A percentile compares a stretch with the other conserved stretches of the same genome.
These are phyloP conservation scores for Melanotaenia boesemani DNA, from an alignment of 2,797 vertebrate genomes.

Conservation along the genomic window DNA sequence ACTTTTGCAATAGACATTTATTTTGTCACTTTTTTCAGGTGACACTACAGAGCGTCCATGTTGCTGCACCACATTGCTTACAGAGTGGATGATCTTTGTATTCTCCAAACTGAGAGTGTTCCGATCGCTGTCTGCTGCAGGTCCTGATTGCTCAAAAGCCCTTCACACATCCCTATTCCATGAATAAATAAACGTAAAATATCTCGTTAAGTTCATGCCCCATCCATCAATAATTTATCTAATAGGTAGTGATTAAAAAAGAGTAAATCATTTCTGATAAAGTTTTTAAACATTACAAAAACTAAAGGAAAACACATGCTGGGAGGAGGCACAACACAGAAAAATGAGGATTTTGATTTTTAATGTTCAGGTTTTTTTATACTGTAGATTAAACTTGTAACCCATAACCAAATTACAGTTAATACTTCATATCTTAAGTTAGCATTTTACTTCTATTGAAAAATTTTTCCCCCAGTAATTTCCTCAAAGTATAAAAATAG, in stretches of 20 bases:
- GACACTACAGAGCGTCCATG: neutral
- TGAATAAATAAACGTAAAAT: neutral
- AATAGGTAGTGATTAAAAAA: neutral
- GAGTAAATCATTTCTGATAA: neutral
- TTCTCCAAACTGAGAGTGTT: neutral
- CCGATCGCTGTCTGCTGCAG: neutral
- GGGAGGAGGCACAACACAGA: neutral
- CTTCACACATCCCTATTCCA: neutral
- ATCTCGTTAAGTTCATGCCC: neutral
- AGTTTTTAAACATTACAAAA: neutral
- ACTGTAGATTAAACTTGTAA: neutral
- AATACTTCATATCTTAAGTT: too few relatives aligned
- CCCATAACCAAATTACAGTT: neutral
- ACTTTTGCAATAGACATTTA: too few relatives aligned
- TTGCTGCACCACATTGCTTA: neutral
- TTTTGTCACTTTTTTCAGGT: neutral
- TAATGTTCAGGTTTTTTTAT: too few relatives aligned
- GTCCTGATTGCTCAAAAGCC: neutral
- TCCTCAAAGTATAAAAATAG: neutral
- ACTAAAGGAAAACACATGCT: neutral
- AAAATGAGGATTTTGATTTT: too few relatives aligned
- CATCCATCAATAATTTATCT: neutral
- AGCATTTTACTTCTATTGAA: too few relatives aligned
- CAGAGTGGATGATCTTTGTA: too few relatives aligned
- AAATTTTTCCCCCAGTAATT: neutral